Conservation (phyloP, 2,888 invertebrate genomes). For the Boloria selene region DNA sequence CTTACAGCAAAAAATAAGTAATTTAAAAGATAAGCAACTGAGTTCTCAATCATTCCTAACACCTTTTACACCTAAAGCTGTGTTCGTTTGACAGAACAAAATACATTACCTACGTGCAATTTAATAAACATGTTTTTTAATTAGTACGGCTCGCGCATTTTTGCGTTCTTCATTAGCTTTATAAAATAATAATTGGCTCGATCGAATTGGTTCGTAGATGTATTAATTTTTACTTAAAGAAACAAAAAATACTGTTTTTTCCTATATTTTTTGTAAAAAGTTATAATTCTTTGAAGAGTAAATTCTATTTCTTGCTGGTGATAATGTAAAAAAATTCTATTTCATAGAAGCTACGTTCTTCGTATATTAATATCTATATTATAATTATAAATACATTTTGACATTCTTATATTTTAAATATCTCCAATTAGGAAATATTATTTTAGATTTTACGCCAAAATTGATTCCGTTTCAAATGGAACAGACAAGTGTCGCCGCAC, state of each 20-base stretch:
- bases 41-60: slow-evolving; percentile 28
- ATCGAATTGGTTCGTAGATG: slow-evolving; percentile 5
- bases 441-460: too few species aligned
- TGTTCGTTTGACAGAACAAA: slow-evolving; percentile 25
- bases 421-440: too few species aligned
- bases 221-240: slow-evolving; percentile 6
- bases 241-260: neutral
- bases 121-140: slow-evolving; percentile 32
- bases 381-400: neutral
- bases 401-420: too few species aligned
- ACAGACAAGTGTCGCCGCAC: too few species aligned
- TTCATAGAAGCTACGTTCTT: neutral
- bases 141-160: slow-evolving; percentile 18
- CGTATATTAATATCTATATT: neutral
- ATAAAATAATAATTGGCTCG: slow-evolving; percentile 16
- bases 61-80: slow-evolving; percentile 28
- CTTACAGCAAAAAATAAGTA: slow-evolving; percentile 12
- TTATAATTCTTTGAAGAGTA: neutral
- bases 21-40: slow-evolving; percentile 12
- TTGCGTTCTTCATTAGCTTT: slow-evolving; percentile 20
- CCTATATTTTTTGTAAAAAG: neutral
- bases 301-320: neutral
- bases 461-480: too few species aligned
- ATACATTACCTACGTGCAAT: slow-evolving; percentile 25
- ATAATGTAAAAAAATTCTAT: slow-evolving; percentile 16